Evolutionary conservation across 2,113 vertebrate genomes (phyloP).

Genomic region (Mus pahari): DNA sequence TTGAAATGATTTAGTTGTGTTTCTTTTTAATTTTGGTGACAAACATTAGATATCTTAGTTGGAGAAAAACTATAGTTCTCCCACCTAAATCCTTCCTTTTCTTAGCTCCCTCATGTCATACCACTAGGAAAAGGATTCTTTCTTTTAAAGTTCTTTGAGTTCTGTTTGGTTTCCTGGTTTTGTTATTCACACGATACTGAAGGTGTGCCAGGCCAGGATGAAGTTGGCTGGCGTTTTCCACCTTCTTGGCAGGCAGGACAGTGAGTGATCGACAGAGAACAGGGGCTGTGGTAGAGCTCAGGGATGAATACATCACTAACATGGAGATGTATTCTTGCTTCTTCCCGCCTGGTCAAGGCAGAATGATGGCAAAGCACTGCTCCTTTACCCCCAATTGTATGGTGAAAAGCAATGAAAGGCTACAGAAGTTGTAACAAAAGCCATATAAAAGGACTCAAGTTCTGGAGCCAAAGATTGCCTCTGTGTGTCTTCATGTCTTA

Average conservation of each 20-base stretch:
- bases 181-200: not conserved
- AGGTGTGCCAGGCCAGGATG: not conserved
- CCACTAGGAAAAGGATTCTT: constrained; percentile 26
- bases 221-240: constrained; percentile 3
- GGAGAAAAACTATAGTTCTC: constrained; percentile 24
- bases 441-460: constrained; percentile 10
- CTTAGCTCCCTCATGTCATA: not conserved
- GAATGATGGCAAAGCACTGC: not conserved
- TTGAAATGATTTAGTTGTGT: constrained; percentile 46
- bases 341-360: not conserved
- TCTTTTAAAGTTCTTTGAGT: constrained; percentile 31
- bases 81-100: not conserved
- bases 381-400: not conserved
- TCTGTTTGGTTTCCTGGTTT: constrained; percentile 10
- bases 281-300: not conserved
- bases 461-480: not conserved
- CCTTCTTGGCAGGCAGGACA: not conserved
- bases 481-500: constrained; percentile 6
- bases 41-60: constrained; percentile 6
- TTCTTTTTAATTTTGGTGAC: constrained; percentile 47
- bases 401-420: constrained; percentile 39
- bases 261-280: not conserved
- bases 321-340: too few species aligned
- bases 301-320: too few species aligned
- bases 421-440: not conserved